These are phyloP conservation scores for Neuroterus valhalla DNA, from an alignment of 1,140 invertebrate species.

Conservation along the genomic window DNA sequence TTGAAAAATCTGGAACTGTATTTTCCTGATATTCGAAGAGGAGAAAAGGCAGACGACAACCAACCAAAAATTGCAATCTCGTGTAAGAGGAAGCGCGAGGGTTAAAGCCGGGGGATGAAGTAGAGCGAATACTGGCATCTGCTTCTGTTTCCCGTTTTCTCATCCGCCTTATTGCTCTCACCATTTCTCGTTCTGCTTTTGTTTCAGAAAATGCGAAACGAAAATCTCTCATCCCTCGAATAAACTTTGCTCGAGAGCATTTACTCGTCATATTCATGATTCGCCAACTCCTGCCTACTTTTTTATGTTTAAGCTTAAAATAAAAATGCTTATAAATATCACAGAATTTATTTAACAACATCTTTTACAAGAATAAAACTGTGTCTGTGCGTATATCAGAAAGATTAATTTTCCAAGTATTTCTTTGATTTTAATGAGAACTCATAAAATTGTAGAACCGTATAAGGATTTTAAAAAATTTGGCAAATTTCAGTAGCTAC, in stretches of 20 bases:
- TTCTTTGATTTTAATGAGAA: too few relatives aligned
- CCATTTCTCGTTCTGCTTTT: constrained; percentile 51
- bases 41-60: constrained; percentile 24
- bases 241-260: constrained; percentile 49
- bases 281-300: constrained; percentile 33
- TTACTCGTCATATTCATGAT: constrained; percentile 51
- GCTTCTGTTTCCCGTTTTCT: constrained; percentile 59
- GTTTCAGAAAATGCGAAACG: constrained; percentile 52
- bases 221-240: constrained; percentile 42
- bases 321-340: constrained; percentile 42
- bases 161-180: constrained; percentile 55
- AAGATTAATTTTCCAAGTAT: too few relatives aligned
- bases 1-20: neutral
- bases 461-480: too few relatives aligned
- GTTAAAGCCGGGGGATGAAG: constrained; percentile 53
- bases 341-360: neutral
- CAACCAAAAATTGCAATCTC: constrained; percentile 30
- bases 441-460: too few relatives aligned
- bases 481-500: too few relatives aligned
- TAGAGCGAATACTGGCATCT: constrained; percentile 54
- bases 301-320: constrained; percentile 36
- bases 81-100: constrained; percentile 36
- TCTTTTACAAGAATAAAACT: too few relatives aligned
- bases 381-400: too few relatives aligned
- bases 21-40: neutral